Conservation (phyloP, 2,113 vertebrate species). For the Hystrix cristata region DNA sequence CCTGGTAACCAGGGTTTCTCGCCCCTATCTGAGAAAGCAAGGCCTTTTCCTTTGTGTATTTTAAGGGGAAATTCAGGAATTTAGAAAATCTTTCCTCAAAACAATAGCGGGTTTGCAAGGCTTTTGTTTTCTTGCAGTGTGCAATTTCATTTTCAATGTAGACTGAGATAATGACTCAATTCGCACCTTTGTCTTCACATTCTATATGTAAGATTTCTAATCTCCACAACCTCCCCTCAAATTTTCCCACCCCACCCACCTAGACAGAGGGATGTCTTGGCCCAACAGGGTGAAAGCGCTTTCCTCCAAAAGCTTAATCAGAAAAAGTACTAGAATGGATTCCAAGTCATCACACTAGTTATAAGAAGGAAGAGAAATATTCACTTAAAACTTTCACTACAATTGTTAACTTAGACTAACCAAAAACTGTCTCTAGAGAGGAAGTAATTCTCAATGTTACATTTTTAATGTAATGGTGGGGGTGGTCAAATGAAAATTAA, state of each 20-base stretch:
- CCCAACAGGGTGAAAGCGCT: not conserved
- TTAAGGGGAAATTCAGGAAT: slow-evolving; percentile 77
- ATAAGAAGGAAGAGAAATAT: not conserved
- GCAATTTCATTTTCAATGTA: not conserved
- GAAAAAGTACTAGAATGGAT: not conserved
- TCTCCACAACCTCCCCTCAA: not conserved
- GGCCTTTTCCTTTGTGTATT: slow-evolving; percentile 65
- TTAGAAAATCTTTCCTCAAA: slow-evolving; percentile 65
- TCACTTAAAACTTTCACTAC: not conserved
- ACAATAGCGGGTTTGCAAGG: slow-evolving; percentile 64
- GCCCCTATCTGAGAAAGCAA: slow-evolving; percentile 41
- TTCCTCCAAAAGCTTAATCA: slow-evolving; percentile 21
- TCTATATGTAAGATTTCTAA: slow-evolving; percentile 41
- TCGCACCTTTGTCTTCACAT: slow-evolving; percentile 41
- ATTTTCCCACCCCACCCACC: slow-evolving; percentile 61
- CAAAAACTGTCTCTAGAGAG: slow-evolving; percentile 29
- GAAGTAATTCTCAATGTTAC: not conserved
- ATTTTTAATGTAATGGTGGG: not conserved
- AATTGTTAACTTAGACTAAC: not conserved
- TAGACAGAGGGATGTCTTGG: not conserved
- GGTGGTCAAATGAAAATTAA: not conserved
- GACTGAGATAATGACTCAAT: not conserved
- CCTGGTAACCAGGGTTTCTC: slow-evolving; percentile 23
- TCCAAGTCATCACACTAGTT: not conserved
- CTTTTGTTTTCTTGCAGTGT: slow-evolving; percentile 49